phyloP scores from a whole-genome alignment of 2,888 invertebrate species.

The Lochmaea crataegi region DNA sequence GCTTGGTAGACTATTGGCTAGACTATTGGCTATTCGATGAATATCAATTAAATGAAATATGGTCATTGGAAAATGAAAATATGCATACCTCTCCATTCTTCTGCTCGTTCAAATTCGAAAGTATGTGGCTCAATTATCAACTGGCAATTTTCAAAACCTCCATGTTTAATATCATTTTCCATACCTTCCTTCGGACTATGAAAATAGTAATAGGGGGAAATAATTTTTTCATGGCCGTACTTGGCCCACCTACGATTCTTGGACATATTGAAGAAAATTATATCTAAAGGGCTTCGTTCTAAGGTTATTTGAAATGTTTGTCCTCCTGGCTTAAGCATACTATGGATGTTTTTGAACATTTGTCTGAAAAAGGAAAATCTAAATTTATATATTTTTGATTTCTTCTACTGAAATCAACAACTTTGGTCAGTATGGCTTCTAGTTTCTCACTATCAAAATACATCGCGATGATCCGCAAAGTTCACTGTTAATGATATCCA shows the following conservation, averaged over 20 bases:
- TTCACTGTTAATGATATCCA: too few species aligned
- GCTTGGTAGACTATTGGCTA: too few species aligned
- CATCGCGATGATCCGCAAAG: too few species aligned
- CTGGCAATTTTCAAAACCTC: background rate
- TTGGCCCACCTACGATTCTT: constrained; percentile 15
- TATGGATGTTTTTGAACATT: constrained; percentile 23
- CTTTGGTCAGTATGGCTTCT: too few species aligned
- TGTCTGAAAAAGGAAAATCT: constrained; percentile 17
- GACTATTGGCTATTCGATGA: too few species aligned
- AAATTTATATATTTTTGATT: too few species aligned
- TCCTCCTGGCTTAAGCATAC: constrained; percentile 24
- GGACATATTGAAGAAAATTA: constrained; percentile 13
- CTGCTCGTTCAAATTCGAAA: background rate
- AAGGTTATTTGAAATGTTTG: constrained; percentile 22
- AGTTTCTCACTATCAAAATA: too few species aligned
- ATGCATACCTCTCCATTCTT: constrained; percentile 8
- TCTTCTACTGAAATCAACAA: too few species aligned
- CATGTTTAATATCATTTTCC: background rate
- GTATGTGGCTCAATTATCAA: background rate
- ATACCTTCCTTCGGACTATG: background rate
- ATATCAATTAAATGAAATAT: too few species aligned
- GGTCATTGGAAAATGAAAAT: too few species aligned
- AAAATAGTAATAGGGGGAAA: constrained; percentile 20
- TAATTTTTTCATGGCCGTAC: constrained; percentile 15
- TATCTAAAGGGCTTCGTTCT: constrained; percentile 23